phyloP scores from a whole-genome alignment of 2,888 invertebrate species.

The Chrysomela aeneicollis region DNA sequence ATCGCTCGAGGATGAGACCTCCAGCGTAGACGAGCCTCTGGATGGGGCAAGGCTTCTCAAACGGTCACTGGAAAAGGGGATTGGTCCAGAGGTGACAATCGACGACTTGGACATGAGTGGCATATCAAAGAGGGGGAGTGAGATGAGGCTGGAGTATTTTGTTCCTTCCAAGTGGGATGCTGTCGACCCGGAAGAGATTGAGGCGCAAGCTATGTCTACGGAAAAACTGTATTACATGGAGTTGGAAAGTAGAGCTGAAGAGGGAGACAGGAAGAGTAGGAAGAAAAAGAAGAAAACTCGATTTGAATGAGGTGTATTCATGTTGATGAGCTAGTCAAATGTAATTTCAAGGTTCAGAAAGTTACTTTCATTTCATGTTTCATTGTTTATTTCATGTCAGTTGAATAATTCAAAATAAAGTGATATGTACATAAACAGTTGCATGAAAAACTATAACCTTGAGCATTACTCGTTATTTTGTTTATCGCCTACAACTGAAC shows the following conservation, averaged over 20 bases:
- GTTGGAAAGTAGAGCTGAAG: conserved; percentile 27
- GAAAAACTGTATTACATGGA: conserved; percentile 84
- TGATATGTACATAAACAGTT: no score
- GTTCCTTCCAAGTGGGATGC: conserved; percentile 95
- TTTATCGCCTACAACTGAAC: no score
- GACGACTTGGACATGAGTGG: conserved; percentile 26
- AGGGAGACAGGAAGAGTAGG: conserved; percentile 3
- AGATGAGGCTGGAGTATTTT: conserved; percentile 65
- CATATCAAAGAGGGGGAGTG: conserved; percentile 26
- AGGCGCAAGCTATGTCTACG: conserved; percentile 82
- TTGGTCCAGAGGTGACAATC: conserved; percentile 40
- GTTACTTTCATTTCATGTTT: no score
- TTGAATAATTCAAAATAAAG: no score
- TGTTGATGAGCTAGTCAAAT: no score
- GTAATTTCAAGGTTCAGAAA: no score
- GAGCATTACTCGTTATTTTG: no score
- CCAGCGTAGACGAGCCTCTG: conserved; percentile 56
- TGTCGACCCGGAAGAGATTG: conserved; percentile 83
- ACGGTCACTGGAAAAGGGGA: conserved; percentile 47
- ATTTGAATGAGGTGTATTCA: background rate
- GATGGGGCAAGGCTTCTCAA: conserved; percentile 57
- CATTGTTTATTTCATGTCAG: no score
- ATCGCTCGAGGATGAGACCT: conserved; percentile 54
- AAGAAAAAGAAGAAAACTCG: conserved; percentile 27
- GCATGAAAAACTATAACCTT: no score